These are phyloP conservation scores for Cygnus atratus DNA, from an alignment of 2,113 vertebrate genomes.

Conservation along the genomic window DNA sequence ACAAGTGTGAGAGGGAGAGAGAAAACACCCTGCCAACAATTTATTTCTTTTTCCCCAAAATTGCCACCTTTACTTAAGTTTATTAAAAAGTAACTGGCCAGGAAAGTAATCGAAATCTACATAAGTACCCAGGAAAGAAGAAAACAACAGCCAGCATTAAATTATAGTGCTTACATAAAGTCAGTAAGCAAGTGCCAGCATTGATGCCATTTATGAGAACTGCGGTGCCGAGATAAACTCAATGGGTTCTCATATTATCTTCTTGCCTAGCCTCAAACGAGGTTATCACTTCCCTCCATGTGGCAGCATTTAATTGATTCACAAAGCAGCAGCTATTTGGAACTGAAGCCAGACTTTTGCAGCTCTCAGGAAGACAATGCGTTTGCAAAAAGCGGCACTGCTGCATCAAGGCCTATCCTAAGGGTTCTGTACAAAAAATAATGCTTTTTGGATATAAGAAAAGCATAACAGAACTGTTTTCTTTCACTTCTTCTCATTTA, in stretches of 20 bases:
- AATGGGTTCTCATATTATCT: constrained; percentile 18
- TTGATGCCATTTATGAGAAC: constrained; percentile 18
- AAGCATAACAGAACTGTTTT: not conserved
- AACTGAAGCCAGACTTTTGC: not conserved
- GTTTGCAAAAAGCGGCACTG: not conserved
- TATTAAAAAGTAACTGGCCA: not conserved
- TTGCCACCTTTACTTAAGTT: not conserved
- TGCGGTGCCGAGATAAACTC: constrained; percentile 51
- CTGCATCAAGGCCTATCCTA: not conserved
- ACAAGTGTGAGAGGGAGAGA: not conserved
- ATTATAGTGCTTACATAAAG: not conserved
- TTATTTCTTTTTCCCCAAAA: not conserved
- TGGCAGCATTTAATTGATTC: constrained; percentile 38
- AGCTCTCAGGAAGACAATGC: not conserved
- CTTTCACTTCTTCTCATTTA: not conserved
- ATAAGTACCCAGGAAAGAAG: not conserved
- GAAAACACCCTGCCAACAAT: not conserved
- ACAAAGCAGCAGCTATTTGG: constrained; percentile 40
- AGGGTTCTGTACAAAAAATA: not conserved
- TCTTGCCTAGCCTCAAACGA: not conserved
- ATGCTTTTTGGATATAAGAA: not conserved
- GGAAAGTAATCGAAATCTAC: not conserved
- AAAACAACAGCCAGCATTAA: not conserved
- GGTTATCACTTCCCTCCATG: constrained; percentile 40
- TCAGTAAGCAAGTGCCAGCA: constrained; percentile 12